Conservation (phyloP, 2,797 vertebrate genomes). For the Huso huso region DNA sequence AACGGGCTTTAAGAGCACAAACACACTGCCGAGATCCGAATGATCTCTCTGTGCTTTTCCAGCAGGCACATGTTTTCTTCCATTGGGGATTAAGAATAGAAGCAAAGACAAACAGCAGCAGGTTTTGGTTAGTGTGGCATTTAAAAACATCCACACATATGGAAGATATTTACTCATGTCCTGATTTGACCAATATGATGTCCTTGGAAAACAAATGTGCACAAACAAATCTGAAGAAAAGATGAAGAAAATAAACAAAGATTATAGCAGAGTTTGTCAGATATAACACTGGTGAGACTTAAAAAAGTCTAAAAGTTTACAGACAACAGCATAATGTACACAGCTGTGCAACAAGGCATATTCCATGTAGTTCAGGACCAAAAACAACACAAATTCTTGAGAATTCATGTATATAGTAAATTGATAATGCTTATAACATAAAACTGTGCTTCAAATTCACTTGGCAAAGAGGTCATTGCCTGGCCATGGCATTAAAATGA, state of each 20-base stretch:
- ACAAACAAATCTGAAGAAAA: slow-evolving; percentile 8
- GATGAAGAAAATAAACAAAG: slow-evolving; percentile 4
- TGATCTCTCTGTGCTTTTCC: background rate
- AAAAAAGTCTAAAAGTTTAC: too few species aligned
- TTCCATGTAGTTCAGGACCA: too few species aligned
- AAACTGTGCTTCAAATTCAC: too few species aligned
- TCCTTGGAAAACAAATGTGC: slow-evolving; percentile 11
- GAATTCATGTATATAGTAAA: too few species aligned
- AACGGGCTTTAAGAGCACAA: background rate
- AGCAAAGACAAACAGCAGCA: slow-evolving; percentile 44
- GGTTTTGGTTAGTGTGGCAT: slow-evolving; percentile 46
- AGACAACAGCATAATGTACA: too few species aligned
- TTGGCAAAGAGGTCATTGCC: too few species aligned
- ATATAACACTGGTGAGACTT: background rate
- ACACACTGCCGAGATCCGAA: background rate
- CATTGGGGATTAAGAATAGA: slow-evolving; percentile 7
- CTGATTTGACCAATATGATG: slow-evolving; percentile 17
- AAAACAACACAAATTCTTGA: too few species aligned
- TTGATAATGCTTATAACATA: too few species aligned
- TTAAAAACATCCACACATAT: slow-evolving; percentile 46
- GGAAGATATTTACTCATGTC: slow-evolving; percentile 49
- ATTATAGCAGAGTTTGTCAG: background rate
- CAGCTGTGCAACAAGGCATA: too few species aligned
- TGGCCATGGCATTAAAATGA: too few species aligned
- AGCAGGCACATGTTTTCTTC: background rate